Conservation (phyloP, 2,113 vertebrate genomes). For the Pontoporia blainvillei region DNA sequence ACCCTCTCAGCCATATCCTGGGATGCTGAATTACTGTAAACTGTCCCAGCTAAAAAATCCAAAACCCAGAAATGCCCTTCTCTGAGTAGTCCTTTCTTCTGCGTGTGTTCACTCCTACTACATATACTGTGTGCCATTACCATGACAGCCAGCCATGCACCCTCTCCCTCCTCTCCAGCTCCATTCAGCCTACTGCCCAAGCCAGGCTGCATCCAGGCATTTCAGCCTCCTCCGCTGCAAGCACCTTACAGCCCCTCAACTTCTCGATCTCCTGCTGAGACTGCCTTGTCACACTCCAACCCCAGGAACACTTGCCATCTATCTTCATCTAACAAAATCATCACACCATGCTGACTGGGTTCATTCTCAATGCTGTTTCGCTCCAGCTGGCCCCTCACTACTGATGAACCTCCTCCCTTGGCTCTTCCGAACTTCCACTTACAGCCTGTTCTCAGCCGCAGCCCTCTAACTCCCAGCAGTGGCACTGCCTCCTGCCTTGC, state of each 20-base stretch:
- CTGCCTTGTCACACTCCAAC: not conserved
- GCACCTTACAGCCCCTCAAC: not conserved
- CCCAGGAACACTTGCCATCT: not conserved
- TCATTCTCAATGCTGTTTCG: not conserved
- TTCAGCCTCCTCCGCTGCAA: not conserved
- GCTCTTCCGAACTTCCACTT: not conserved
- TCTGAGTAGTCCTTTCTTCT: not conserved
- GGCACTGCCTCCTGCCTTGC: not conserved
- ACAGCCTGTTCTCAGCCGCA: not conserved
- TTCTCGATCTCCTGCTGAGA: not conserved
- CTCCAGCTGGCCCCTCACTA: not conserved
- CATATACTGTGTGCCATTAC: not conserved
- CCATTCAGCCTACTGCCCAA: not conserved
- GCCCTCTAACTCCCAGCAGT: not conserved
- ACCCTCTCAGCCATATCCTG: not conserved
- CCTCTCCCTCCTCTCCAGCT: not conserved
- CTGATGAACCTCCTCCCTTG: not conserved
- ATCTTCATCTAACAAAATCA: not conserved
- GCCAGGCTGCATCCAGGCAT: not conserved
- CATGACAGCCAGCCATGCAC: not conserved
- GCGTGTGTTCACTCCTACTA: not conserved
- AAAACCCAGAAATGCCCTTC: not conserved
- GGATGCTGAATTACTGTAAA: not conserved
- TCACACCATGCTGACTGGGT: not conserved
- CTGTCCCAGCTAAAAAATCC: not conserved